A percentile compares a stretch with the other conserved stretches of the same genome.
These are phyloP conservation scores for Linnaemya vulpina DNA, from an alignment of 2,888 invertebrate genomes.

Conservation along the genomic window DNA sequence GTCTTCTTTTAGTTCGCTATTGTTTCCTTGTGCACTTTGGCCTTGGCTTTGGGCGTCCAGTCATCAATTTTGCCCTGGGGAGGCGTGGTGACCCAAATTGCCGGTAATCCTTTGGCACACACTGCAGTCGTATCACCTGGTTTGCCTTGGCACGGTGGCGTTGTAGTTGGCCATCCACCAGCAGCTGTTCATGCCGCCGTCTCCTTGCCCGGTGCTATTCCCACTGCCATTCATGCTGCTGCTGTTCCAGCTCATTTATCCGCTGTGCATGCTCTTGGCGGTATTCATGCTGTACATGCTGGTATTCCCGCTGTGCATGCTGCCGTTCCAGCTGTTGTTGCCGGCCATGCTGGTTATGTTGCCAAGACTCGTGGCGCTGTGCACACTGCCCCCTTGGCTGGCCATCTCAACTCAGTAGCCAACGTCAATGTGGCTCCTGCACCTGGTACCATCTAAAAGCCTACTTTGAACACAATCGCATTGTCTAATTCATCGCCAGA, in stretches of 20 bases:
- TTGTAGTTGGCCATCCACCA: slow-evolving; percentile 44
- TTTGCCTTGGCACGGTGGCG: slow-evolving; percentile 50
- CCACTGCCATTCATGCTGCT: slow-evolving; percentile 48
- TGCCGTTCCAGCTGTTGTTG: slow-evolving; percentile 46
- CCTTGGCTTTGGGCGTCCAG: slow-evolving; percentile 80
- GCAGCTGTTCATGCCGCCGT: slow-evolving; percentile 55
- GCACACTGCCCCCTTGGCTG: slow-evolving; percentile 62
- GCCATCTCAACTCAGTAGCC: slow-evolving; percentile 64
- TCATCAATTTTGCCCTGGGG: slow-evolving; percentile 78
- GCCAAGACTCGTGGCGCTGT: slow-evolving; percentile 67
- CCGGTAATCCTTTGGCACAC: slow-evolving; percentile 76
- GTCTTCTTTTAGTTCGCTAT: slow-evolving; percentile 77
- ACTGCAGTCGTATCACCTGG: slow-evolving; percentile 75
- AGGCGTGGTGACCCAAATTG: slow-evolving; percentile 72
- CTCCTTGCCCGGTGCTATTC: slow-evolving; percentile 43
- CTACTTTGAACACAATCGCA: neutral
- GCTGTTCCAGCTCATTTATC: slow-evolving; percentile 40
- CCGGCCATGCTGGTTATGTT: slow-evolving; percentile 51
- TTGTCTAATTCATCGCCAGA: neutral
- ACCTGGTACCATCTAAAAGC: slow-evolving; percentile 67
- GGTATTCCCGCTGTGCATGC: slow-evolving; percentile 17
- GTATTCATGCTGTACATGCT: slow-evolving; percentile 34
- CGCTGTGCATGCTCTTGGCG: slow-evolving; percentile 13
- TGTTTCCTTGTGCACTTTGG: slow-evolving; percentile 78
- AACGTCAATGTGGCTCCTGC: slow-evolving; percentile 71